Percentiles rank a stretch among this genome's conserved stretches.
Conservation (phyloP, 2,888 invertebrate genomes). For the Heliconius charithonia region DNA sequence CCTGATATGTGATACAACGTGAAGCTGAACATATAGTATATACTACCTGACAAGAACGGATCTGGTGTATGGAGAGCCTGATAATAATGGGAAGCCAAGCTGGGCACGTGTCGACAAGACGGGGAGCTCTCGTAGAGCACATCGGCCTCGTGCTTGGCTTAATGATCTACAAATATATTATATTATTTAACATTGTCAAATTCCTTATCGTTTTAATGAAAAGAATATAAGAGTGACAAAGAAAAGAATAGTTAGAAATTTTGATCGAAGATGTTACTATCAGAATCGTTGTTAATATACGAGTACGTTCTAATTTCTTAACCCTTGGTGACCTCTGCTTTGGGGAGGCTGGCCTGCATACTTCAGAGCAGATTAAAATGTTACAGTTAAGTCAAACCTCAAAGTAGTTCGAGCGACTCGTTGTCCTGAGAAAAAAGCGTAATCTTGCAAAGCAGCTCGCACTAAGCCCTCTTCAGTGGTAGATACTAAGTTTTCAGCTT, state of each 20-base stretch:
- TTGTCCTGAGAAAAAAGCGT: constrained; percentile 86
- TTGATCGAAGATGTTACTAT: neutral
- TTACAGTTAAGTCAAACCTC: constrained; percentile 46
- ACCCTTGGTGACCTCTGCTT: no score
- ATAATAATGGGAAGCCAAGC: constrained; percentile 84
- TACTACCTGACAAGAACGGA: constrained; percentile 83
- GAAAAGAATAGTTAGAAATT: neutral
- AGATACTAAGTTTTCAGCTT: constrained; percentile 77
- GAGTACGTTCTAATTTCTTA: no score
- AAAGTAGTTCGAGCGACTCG: constrained; percentile 82
- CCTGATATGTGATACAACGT: no score
- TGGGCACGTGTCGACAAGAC: constrained; percentile 82
- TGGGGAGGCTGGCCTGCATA: no score
- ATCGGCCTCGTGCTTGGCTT: constrained; percentile 77
- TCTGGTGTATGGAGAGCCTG: constrained; percentile 82
- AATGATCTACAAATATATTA: constrained; percentile 58
- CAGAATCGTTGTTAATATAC: no score
- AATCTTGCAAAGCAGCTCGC: constrained; percentile 82
- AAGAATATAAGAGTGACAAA: neutral
- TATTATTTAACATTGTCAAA: neutral
- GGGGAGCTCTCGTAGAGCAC: constrained; percentile 83
- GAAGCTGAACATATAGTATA: neutral
- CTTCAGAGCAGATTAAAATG: no score
- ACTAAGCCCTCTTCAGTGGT: constrained; percentile 81
- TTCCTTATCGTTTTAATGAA: neutral